These are phyloP conservation scores for Tapera naevia DNA, from an alignment of 2,797 vertebrate species.

Conservation along the genomic window DNA sequence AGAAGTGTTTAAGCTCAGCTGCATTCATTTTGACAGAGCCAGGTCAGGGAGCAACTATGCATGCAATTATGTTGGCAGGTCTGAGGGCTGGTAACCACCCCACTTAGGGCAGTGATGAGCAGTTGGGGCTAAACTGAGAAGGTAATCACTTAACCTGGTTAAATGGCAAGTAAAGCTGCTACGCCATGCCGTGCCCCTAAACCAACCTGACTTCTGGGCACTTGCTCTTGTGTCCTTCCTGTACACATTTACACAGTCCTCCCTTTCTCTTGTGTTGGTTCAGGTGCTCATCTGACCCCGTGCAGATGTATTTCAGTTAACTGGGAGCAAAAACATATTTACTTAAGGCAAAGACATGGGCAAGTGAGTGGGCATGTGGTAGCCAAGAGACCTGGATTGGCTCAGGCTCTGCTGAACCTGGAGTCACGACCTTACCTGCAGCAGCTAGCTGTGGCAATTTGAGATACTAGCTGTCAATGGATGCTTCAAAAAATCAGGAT, in stretches of 20 bases:
- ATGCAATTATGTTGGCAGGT: slow-evolving; percentile 41
- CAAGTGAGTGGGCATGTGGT: not conserved
- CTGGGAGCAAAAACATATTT: not conserved
- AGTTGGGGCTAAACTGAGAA: slow-evolving; percentile 22
- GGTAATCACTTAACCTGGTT: slow-evolving; percentile 37
- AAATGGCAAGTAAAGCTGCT: not conserved
- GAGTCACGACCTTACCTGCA: not conserved
- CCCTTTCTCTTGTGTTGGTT: not conserved
- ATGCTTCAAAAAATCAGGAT: not conserved
- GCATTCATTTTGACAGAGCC: slow-evolving; percentile 64
- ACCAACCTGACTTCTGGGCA: not conserved
- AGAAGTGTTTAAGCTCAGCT: slow-evolving; percentile 67
- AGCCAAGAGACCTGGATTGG: not conserved
- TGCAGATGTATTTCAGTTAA: not conserved
- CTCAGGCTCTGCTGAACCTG: not conserved
- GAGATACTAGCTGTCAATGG: not conserved
- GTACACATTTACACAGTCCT: not conserved
- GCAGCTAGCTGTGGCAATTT: not conserved
- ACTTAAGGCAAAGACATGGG: not conserved
- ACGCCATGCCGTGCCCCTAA: not conserved
- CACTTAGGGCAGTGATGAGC: slow-evolving; percentile 45
- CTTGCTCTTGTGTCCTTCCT: not conserved
- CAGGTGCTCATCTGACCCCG: not conserved
- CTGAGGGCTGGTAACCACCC: slow-evolving; percentile 13
- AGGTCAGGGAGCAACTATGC: slow-evolving; percentile 61